phyloP scores from a whole-genome alignment of 2,113 vertebrate genomes.

The Peromyscus polionotus region DNA sequence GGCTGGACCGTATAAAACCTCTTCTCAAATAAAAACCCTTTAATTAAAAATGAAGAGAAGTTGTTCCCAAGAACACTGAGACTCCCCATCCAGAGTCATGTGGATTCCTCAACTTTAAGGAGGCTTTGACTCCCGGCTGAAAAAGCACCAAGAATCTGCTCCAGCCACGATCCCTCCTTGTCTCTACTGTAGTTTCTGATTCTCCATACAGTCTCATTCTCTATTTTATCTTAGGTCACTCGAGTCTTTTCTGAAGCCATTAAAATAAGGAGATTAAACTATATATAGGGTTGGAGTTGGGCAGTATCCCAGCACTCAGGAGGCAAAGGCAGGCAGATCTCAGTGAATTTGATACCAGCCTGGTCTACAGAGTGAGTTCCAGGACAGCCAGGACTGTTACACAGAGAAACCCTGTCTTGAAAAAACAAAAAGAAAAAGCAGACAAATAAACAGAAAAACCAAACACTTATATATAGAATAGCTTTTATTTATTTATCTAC shows the following conservation, averaged over 20 bases:
- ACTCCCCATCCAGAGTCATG: constrained; percentile 13
- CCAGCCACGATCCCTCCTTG: background rate
- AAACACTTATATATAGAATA: background rate
- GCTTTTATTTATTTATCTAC: background rate
- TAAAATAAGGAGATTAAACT: background rate
- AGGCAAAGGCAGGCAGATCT: background rate
- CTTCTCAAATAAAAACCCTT: background rate
- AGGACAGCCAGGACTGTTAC: background rate
- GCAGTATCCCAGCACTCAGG: background rate
- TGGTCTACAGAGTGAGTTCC: background rate
- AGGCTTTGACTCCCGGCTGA: background rate
- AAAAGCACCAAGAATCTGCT: background rate
- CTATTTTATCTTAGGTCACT: background rate
- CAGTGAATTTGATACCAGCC: background rate
- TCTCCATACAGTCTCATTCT: background rate
- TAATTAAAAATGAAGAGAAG: background rate
- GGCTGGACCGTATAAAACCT: background rate
- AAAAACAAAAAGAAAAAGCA: background rate
- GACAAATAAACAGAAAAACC: background rate
- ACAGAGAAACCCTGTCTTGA: background rate
- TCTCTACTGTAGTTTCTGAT: background rate
- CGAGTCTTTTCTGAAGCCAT: constrained; percentile 42
- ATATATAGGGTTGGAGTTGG: background rate
- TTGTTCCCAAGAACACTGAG: background rate
- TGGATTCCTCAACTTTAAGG: background rate